Conservation (phyloP, 2,888 invertebrate genomes). For the Chloroclysta siterata region DNA sequence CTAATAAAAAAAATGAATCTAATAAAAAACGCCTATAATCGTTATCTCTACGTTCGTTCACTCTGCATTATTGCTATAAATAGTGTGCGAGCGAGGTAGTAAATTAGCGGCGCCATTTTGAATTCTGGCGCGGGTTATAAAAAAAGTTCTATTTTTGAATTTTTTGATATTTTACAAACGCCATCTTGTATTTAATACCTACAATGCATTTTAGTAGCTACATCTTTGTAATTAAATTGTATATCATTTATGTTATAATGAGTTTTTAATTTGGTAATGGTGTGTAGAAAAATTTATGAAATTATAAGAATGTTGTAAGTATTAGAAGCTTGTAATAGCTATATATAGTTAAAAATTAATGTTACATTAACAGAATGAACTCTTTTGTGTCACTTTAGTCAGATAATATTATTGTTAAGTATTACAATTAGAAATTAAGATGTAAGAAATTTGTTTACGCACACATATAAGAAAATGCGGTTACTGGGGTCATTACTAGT, state of each 20-base stretch:
- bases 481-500: conserved; percentile 29
- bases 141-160: neutral
- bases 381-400: neutral
- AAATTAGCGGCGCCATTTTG: too few relatives aligned
- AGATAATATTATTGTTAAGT: neutral
- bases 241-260: neutral
- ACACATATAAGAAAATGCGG: conserved; percentile 14
- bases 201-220: neutral
- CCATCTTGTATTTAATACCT: neutral
- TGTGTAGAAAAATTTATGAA: neutral
- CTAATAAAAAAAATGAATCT: too few relatives aligned
- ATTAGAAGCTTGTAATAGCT: neutral
- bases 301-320: neutral
- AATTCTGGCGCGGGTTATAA: neutral
- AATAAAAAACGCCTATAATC: too few relatives aligned
- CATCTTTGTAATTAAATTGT: too few relatives aligned
- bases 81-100: too few relatives aligned
- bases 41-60: too few relatives aligned
- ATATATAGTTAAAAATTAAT: neutral
- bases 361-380: neutral
- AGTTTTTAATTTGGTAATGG: neutral
- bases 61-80: too few relatives aligned
- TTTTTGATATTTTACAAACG: neutral
- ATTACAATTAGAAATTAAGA: neutral
- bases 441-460: conserved; percentile 6